phyloP scores from a whole-genome alignment of 1,140 invertebrate genomes.

The Vanessa tameamea region DNA sequence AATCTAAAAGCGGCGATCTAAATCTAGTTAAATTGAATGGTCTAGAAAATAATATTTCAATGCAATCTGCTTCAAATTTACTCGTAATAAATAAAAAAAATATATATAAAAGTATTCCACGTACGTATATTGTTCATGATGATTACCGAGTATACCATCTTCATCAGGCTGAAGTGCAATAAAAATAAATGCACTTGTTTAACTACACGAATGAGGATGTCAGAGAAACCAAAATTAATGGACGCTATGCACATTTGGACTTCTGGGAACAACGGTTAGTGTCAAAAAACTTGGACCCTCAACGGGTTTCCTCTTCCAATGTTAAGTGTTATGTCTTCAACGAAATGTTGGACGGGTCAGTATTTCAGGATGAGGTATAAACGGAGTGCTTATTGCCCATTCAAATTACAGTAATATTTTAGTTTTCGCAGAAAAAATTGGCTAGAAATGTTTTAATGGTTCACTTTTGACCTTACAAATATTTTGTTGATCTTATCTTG shows the following conservation, averaged over 20 bases:
- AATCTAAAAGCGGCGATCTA: conserved; percentile 37
- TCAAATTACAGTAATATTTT: conserved; percentile 10
- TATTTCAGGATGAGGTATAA: conserved; percentile 43
- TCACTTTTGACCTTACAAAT: conserved; percentile 9
- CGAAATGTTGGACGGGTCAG: conserved; percentile 36
- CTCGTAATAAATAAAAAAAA: not conserved
- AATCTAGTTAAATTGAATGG: conserved; percentile 32
- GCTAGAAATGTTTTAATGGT: conserved; percentile 14
- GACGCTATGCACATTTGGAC: conserved; percentile 10
- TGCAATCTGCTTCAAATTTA: conserved; percentile 2
- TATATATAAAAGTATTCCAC: not conserved
- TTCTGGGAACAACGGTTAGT: conserved; percentile 27
- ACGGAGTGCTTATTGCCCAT: not conserved
- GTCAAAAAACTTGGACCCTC: conserved; percentile 10
- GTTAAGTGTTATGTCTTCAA: conserved; percentile 46
- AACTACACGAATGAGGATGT: conserved; percentile 25
- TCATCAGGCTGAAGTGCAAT: conserved; percentile 4
- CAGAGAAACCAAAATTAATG: conserved; percentile 25
- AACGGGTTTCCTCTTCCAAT: conserved; percentile 29
- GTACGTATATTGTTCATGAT: not conserved
- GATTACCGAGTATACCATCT: not conserved
- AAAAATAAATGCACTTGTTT: conserved; percentile 24
- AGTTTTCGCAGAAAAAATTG: conserved; percentile 18
- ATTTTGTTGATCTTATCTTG: conserved; percentile 6
- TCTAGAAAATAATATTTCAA: conserved; percentile 20